Evolutionary conservation across 2,888 invertebrate species (phyloP), one percentile per base, ranked within the genome.

Genomic region (Alsophila aescularia): DNA sequence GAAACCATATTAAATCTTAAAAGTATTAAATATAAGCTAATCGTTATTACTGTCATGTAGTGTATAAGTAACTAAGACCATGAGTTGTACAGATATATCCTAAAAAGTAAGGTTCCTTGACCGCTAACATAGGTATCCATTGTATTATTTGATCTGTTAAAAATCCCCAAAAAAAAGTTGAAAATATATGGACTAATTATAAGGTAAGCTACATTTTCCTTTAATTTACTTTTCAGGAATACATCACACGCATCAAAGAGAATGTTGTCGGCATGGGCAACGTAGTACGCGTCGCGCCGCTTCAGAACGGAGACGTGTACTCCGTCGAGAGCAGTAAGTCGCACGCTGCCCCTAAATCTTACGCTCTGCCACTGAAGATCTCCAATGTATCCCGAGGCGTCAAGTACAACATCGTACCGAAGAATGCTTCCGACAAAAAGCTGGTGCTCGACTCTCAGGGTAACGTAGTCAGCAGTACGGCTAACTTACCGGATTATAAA

Each of bases 251-350:
- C 53, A 93, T 96, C 66, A 94, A 95, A 66, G 94, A 94, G 45
- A 94, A 95, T 81, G 95, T 94, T 52, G 94, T 95, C 12, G 96
- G 96, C 4, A 95, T 95, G 90, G 96, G 95, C 48, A 93, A 93
- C 75, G 95, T 96, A 9, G 93, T 93, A 2, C 85, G 95, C 79
- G 93, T 94, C 52, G 93, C 91, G 4, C 92, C 92, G 5, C 84
- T 84, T 60, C 92, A 83, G 69, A 93, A 77, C 58, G 90, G 90
- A 16, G 88, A 91, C 69, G 76, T 89, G 7, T 86, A 83, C 52
- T 86, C 87, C 0, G 80, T 92, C 0, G 90, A 91, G 60, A 89
- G 77, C 61, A 88, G 87, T 67, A 90, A 87, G 64, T 73, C 81
- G 10, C 89, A 91, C 50, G 72, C 80, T 0, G 76, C 84, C 0